Base-by-base conservation (phyloP, 2,888 invertebrate species). In the Drosophila picticornis region DNA sequence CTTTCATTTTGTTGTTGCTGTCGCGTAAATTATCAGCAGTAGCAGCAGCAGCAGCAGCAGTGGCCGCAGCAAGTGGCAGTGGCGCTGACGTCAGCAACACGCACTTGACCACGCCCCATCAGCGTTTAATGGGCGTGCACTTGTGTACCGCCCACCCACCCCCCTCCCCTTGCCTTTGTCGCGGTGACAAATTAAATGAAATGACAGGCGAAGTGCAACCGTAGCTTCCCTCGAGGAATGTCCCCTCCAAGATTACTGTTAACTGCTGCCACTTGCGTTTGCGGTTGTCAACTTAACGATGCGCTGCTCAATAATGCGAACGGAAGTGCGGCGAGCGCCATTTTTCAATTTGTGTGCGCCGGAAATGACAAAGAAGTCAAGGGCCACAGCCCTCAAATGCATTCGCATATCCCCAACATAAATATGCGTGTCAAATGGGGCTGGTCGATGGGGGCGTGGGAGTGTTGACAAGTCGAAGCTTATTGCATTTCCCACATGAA, bases 311-410 rank as follows among this genome's bases (percentile, higher is more conserved):
- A 81, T 88, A 90, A 78, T 72, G 67, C 53, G 72, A 83, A 56
- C 86, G 84, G 85, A 86, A 78, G 81, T 89, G 81, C 78, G 89
- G 75, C 84, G 68, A 77, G 61, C 75, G 84, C 77, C 78, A 90
- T 90, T 89, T 90, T 89, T 88, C 85, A 90, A 89, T 83, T 81
- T 83, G 65, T 78, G 69, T 78, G 70, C 81, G 66, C 85, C 90
- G 90, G 84, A 84, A 90, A 88, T 77, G 88, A 72, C 87, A 83
- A 73, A 58, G 64, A 60, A 72, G 74, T 48, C 59, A 38, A 56
- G 63, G 55, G 80, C 68, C 31, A 59, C 65, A 48, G 57, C 55
- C 62, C 40, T 31, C 27, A 36, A 36, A 32, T 61, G 72, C 62
- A 61, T 31, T 59, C 46, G 36, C 32, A 48, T 50, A 19, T 9